phyloP scores from a whole-genome alignment of 2,888 invertebrate species.

The Drosophila parthenogenetica region DNA sequence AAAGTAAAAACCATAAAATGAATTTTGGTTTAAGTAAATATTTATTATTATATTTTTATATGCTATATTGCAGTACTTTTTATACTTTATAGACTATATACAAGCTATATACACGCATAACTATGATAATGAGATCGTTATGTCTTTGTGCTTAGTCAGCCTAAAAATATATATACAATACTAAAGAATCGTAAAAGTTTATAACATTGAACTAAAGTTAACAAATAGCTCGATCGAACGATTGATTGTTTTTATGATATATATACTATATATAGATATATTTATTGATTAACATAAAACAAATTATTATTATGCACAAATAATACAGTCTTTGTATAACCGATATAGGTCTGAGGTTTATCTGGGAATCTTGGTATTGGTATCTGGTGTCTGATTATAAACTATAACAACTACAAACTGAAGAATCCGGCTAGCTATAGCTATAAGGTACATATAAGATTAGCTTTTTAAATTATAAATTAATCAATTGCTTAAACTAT shows the following conservation, averaged over 20 bases:
- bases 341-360: constrained; percentile 66
- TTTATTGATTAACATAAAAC: constrained; percentile 37
- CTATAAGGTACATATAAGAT: constrained; percentile 76
- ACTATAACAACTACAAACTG: constrained; percentile 34
- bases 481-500: constrained; percentile 43
- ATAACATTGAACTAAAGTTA: constrained; percentile 53
- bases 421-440: constrained; percentile 63
- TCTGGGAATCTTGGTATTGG: constrained; percentile 55
- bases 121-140: constrained; percentile 70
- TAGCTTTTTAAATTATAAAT: constrained; percentile 14
- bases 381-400: constrained; percentile 7
- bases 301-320: constrained; percentile 39
- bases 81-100: constrained; percentile 27
- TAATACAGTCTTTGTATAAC: constrained; percentile 72
- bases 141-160: constrained; percentile 62
- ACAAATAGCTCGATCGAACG: constrained; percentile 26
- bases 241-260: constrained; percentile 44
- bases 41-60: constrained; percentile 29
- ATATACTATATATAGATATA: not conserved
- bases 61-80: constrained; percentile 52
- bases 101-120: constrained; percentile 26
- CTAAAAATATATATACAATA: constrained; percentile 25
- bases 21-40: constrained; percentile 34
- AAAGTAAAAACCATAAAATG: constrained; percentile 15
- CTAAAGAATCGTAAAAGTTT: constrained; percentile 15